Percentiles rank a stretch among this genome's conserved stretches.
These are phyloP conservation scores for Orchestes rusci DNA, from an alignment of 2,888 invertebrate genomes.

Conservation along the genomic window DNA sequence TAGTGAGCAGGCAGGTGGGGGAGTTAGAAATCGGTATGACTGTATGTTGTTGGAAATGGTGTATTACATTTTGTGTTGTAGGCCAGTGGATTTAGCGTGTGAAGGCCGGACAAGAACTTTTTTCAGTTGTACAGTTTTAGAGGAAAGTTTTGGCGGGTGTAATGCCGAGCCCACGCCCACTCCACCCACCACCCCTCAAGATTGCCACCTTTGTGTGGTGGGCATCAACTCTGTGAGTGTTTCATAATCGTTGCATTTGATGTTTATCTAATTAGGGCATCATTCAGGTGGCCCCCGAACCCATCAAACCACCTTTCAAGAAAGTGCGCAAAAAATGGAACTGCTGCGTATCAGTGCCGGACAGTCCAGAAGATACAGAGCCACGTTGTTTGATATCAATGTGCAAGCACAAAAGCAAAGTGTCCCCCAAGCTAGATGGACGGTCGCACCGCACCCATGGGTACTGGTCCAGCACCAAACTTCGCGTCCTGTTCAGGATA, in stretches of 20 bases:
- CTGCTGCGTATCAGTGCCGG: constrained; percentile 52
- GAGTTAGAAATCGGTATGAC: too few species aligned
- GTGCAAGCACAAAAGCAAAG: constrained; percentile 38
- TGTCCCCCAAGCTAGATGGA: constrained; percentile 33
- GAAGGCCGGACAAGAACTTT: constrained; percentile 32
- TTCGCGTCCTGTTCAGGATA: constrained; percentile 42
- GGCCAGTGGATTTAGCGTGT: constrained; percentile 26
- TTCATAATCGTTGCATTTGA: neutral
- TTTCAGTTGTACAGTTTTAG: constrained; percentile 47
- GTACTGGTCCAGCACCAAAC: constrained; percentile 43
- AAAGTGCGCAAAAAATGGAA: constrained; percentile 50
- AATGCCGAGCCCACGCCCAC: constrained; percentile 44
- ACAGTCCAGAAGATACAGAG: constrained; percentile 50
- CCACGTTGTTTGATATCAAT: constrained; percentile 41
- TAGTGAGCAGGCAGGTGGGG: neutral
- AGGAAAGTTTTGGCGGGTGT: constrained; percentile 42
- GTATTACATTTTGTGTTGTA: too few species aligned
- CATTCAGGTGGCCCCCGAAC: constrained; percentile 28
- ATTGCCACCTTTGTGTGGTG: constrained; percentile 39
- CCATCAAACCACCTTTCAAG: constrained; percentile 27
- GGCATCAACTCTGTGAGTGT: constrained; percentile 33
- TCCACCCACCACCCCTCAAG: constrained; percentile 43
- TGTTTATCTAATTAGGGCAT: neutral
- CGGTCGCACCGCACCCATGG: constrained; percentile 37
- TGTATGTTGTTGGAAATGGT: too few species aligned